Base-by-base conservation (phyloP, 2,888 invertebrate species). In the Ypsolopha scabrella region DNA sequence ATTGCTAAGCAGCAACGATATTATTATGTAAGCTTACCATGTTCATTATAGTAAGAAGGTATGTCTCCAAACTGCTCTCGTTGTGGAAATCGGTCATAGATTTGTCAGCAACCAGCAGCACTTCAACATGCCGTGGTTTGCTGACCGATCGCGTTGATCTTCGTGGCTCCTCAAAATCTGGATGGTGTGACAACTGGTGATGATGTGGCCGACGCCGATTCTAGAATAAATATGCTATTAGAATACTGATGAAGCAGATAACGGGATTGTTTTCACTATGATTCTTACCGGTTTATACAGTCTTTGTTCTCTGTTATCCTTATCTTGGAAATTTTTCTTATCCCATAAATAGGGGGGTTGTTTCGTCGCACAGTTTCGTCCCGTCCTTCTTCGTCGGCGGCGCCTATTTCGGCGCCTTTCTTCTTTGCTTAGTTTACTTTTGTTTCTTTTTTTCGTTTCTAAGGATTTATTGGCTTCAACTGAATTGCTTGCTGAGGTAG, bases 1-100 rank as follows among this genome's bases (percentile, higher is more conserved):
- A 45, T 10, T n/a, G n/a, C n/a, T 33, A 45, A 43, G 1, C 24
- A 11, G 9, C 9, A 6, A 7, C 4, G 11, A 11, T 41, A 7
- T 6, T 41, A 4, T 43, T 43, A 8, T n/a, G 13, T 43, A 14
- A 43, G 41, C 79, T 75, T 76, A 90, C 96, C 94, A 96, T 96
- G 73, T 96, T 97, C 95, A 96, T 95, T 58, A 97, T 93, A 50
- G 96, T 96, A 51, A 97, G 88, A 35, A 97, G 89, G 77, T 97
- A 96, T 7, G 92, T 94, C 71, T 94, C 93, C 59, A 95, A 89
- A 68, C 94, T 93, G 67, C 93, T 92, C 62, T 92, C 91, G 63
- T 93, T 90, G 79, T 97, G 96, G 72, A 95, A 96, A 51, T 93
- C 91, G 60, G 93, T 91, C 95, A 96, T 96, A 59, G 92, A 92